Percentiles rank a stretch among this genome's conserved stretches.
These are phyloP conservation scores for Rhinoderma darwinii DNA, from an alignment of 2,113 vertebrate genomes.

Conservation along the genomic window DNA sequence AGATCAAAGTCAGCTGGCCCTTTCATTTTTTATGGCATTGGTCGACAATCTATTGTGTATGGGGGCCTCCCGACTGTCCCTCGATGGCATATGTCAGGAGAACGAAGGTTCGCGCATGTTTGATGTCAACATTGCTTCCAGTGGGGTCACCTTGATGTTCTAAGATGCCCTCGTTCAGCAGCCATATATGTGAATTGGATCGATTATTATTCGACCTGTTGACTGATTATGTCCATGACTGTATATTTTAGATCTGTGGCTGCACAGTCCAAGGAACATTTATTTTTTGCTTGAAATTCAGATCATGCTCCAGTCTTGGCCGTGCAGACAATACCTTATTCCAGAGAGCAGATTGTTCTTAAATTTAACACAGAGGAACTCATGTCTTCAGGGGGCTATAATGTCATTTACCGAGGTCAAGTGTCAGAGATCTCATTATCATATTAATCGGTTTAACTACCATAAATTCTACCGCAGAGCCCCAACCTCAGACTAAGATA, in stretches of 20 bases:
- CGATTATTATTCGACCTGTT: not conserved
- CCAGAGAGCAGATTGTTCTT: not conserved
- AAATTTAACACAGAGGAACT: not conserved
- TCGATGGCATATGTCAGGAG: too few relatives aligned
- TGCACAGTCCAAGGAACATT: not conserved
- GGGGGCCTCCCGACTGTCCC: too few relatives aligned
- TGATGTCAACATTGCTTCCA: too few relatives aligned
- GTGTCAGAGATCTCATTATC: not conserved
- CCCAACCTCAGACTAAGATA: not conserved
- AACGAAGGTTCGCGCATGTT: too few relatives aligned
- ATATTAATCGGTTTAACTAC: not conserved
- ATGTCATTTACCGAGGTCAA: not conserved
- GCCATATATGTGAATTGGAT: not conserved
- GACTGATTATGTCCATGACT: not conserved
- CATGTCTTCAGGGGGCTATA: not conserved
- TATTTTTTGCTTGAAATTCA: not conserved
- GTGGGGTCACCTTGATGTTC: too few relatives aligned
- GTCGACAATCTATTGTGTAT: too few relatives aligned
- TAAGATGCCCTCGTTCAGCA: too few relatives aligned
- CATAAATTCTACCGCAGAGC: not conserved
- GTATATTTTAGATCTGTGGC: too few relatives aligned
- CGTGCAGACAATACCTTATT: not conserved
- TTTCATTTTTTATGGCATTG: too few relatives aligned
- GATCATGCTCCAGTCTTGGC: not conserved
- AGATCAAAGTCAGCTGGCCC: too few relatives aligned